These are phyloP conservation scores for Chymomyza fuscimana DNA, from an alignment of 2,888 invertebrate genomes.

Conservation along the genomic window DNA sequence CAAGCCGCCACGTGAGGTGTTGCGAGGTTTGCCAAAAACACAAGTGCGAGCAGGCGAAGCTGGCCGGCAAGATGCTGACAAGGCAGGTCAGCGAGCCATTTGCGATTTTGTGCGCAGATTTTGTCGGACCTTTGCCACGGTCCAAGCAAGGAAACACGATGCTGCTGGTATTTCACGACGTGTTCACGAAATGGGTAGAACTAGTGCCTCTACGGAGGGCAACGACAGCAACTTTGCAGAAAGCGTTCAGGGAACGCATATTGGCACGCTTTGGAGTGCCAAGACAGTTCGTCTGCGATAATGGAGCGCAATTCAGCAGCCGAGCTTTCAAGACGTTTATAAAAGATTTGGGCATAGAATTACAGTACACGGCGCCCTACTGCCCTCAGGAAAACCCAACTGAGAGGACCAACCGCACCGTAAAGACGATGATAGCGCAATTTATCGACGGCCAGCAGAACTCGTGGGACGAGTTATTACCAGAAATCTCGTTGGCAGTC, in stretches of 20 bases:
- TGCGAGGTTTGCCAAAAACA: not conserved
- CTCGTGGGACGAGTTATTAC: not conserved
- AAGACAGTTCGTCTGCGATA: too few species aligned
- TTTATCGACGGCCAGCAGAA: not conserved
- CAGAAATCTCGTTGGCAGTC: not conserved
- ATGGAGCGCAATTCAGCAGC: not conserved
- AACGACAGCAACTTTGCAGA: not conserved
- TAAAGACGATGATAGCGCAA: not conserved
- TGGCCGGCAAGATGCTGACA: too few species aligned
- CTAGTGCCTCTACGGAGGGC: not conserved
- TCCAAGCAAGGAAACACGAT: not conserved
- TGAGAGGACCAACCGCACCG: not conserved
- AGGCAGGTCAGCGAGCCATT: too few species aligned
- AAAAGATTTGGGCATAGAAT: not conserved
- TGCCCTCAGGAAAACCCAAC: not conserved
- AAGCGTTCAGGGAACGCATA: not conserved
- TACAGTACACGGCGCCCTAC: not conserved
- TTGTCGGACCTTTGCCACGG: too few species aligned
- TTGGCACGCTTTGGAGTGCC: too few species aligned
- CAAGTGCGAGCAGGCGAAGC: too few species aligned
- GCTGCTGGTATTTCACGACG: not conserved
- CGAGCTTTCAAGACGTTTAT: too few species aligned
- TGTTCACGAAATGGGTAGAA: slow-evolving; percentile 6
- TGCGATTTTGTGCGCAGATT: too few species aligned
- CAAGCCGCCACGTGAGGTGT: not conserved